phyloP scores from a whole-genome alignment of 2,113 vertebrate species.

The Nycticorax nycticorax region DNA sequence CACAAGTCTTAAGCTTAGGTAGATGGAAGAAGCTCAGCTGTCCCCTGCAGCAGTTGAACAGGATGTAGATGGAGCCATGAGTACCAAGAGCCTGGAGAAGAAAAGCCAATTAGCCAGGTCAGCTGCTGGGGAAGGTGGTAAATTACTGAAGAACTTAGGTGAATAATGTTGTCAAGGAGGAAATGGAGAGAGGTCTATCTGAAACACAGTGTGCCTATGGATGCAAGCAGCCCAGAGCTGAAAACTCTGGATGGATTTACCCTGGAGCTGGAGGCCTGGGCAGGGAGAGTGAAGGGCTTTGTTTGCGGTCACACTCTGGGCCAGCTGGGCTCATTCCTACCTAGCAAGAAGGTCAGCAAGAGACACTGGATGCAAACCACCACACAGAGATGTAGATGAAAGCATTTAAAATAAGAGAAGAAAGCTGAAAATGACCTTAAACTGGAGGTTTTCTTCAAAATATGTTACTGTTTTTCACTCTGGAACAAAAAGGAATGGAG shows the following conservation, averaged over 20 bases:
- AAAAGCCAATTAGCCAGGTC: neutral
- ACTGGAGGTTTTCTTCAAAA: neutral
- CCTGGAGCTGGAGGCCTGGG: neutral
- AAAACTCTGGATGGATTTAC: neutral
- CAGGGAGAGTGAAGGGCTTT: neutral
- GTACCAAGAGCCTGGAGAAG: neutral
- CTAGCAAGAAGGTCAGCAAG: neutral
- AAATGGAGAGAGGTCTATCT: neutral
- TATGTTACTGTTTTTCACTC: neutral
- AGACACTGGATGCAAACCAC: neutral
- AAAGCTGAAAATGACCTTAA: neutral
- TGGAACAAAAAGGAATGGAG: neutral
- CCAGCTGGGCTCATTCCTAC: neutral
- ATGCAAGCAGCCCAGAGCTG: neutral
- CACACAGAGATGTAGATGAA: neutral
- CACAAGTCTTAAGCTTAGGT: neutral
- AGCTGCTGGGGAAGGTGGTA: neutral
- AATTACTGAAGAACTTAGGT: neutral
- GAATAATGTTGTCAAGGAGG: neutral
- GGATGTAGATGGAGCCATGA: neutral
- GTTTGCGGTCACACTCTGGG: rapidly evolving
- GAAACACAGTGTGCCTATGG: neutral
- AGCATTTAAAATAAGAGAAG: neutral
- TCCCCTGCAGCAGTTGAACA: neutral
- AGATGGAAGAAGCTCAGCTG: neutral